A percentile compares a stretch with the other conserved stretches of the same genome.
Conservation (phyloP, 1,140 invertebrate genomes). For the Stegodyphus mimosarum region DNA sequence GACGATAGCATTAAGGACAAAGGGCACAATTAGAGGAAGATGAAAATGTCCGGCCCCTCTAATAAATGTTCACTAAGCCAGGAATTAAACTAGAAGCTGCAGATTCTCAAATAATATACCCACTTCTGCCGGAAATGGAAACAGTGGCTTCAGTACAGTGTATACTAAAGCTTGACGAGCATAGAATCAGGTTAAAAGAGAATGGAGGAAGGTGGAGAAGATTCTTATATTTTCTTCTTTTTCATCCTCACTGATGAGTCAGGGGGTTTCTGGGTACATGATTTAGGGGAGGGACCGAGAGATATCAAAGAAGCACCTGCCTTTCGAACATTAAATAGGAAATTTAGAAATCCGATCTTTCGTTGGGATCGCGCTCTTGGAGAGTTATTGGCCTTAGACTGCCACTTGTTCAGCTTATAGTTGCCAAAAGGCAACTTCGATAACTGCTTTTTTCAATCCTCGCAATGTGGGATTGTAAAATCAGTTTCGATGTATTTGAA, state of each 20-base stretch:
- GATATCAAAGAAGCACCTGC: conserved; percentile 6
- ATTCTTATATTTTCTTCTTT: background rate
- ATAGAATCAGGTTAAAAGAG: conserved; percentile 14
- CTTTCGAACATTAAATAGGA: conserved; percentile 22
- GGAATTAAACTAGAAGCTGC: background rate
- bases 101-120: conserved; percentile 3
- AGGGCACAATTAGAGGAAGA: too few species aligned
- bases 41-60: conserved; percentile 3
- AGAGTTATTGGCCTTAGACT: conserved; percentile 12
- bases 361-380: conserved; percentile 1
- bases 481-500: too few species aligned
- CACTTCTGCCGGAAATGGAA: conserved; percentile 25
- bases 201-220: background rate
- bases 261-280: conserved; percentile 35
- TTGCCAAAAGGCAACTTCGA: background rate
- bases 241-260: conserved; percentile 17
- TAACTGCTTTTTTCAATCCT: too few species aligned
- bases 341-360: conserved; percentile 33
- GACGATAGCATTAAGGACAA: too few species aligned
- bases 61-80: conserved; percentile 27
- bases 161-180: conserved; percentile 25
- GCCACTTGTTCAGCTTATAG: background rate
- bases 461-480: too few species aligned
- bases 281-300: conserved; percentile 2
- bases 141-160: conserved; percentile 5